Conservation (phyloP, 2,888 invertebrate species). For the Caenorhabditis japonica region DNA sequence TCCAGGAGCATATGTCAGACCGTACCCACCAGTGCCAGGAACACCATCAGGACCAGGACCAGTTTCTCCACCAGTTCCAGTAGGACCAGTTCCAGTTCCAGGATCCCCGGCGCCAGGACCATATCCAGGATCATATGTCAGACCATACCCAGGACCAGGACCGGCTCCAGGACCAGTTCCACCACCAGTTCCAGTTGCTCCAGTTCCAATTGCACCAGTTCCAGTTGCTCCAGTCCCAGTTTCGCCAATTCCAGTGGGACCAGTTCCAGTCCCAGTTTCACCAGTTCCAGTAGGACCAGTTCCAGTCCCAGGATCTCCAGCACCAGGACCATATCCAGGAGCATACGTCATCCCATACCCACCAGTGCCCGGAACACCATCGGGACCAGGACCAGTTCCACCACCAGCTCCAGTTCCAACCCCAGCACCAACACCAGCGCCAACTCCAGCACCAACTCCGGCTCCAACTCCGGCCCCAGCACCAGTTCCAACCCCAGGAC, state of each 20-base stretch:
- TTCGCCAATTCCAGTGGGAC: too few relatives aligned
- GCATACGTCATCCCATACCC: slow-evolving; percentile 7
- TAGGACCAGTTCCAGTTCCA: background rate
- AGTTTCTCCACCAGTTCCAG: background rate
- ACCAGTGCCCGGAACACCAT: slow-evolving; percentile 5
- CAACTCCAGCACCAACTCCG: background rate
- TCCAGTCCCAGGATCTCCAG: slow-evolving; percentile 9
- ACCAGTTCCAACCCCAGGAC: background rate
- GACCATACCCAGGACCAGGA: background rate
- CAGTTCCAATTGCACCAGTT: background rate
- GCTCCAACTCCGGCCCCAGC: background rate
- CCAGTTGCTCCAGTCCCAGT: too few relatives aligned
- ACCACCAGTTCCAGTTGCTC: background rate
- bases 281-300: slow-evolving; percentile 4
- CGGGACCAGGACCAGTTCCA: background rate
- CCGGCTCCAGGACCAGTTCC: background rate
- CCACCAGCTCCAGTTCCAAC: background rate
- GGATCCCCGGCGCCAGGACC: background rate
- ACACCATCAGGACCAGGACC: background rate
- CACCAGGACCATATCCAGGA: slow-evolving; percentile 3
- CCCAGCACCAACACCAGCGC: slow-evolving; percentile 3
- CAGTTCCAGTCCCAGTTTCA: background rate
- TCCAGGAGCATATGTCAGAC: too few relatives aligned
- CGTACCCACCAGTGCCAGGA: background rate
- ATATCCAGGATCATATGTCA: background rate